These are phyloP conservation scores for Eleutherodactylus coqui DNA, from an alignment of 2,797 vertebrate genomes.

Conservation along the genomic window DNA sequence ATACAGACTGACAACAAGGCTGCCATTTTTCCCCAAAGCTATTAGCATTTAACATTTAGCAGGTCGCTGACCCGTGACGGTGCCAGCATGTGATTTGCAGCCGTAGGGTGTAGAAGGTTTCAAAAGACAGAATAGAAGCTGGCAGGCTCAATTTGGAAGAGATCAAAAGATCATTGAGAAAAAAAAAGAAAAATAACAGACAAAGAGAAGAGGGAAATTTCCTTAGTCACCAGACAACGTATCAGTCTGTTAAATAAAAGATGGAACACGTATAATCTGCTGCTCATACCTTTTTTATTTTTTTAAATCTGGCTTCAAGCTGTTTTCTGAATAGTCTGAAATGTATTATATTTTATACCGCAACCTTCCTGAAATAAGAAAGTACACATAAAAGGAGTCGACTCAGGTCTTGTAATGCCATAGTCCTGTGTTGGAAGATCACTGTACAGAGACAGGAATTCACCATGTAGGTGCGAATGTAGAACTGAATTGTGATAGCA, in stretches of 20 bases:
- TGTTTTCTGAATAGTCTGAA: conserved; percentile 19
- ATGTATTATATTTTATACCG: conserved; percentile 39
- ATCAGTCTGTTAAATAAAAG: conserved; percentile 63
- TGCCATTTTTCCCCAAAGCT: conserved; percentile 64
- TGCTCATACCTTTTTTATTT: not conserved
- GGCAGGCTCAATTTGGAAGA: conserved; percentile 64
- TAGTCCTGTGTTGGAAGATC: not conserved
- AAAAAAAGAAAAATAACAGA: conserved; percentile 62
- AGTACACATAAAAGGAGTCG: not conserved
- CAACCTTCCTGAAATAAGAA: conserved; percentile 16
- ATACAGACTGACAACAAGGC: conserved; percentile 63
- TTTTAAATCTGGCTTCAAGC: conserved; percentile 31
- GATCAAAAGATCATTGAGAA: conserved; percentile 64
- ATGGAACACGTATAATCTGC: conserved; percentile 54
- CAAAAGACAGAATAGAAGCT: conserved; percentile 64
- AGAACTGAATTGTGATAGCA: no score
- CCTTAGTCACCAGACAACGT: conserved; percentile 56
- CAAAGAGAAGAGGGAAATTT: conserved; percentile 55
- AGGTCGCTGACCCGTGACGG: conserved; percentile 62
- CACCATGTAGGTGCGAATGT: not conserved
- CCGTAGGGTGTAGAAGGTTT: conserved; percentile 62
- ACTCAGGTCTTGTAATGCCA: not conserved
- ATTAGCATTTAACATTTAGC: conserved; percentile 65
- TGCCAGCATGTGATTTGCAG: conserved; percentile 62
- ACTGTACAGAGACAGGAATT: not conserved